These are phyloP conservation scores for Coreoperca whiteheadi DNA, from an alignment of 2,113 vertebrate species.

Conservation along the genomic window DNA sequence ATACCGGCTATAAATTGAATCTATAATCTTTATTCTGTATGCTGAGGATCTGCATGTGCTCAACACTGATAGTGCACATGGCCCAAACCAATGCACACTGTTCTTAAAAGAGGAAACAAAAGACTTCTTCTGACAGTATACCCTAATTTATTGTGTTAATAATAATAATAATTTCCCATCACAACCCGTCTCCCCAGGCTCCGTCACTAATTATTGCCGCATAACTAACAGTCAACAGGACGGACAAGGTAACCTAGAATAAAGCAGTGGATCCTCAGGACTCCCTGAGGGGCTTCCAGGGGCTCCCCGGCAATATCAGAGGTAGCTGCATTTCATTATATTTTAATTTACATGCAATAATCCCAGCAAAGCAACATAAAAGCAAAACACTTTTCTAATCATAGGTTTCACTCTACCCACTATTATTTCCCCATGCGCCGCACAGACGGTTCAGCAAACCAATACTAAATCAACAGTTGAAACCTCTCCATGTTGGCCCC, in stretches of 20 bases:
- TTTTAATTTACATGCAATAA: constrained; percentile 56
- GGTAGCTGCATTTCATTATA: constrained; percentile 54
- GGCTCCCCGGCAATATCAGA: constrained; percentile 30
- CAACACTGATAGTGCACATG: not conserved
- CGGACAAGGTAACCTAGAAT: not conserved
- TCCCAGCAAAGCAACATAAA: constrained; percentile 33
- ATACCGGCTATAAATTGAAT: not conserved
- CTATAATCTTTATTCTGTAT: too few species aligned
- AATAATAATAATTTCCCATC: not conserved
- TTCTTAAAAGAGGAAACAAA: not conserved
- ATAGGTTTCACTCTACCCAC: constrained; percentile 36
- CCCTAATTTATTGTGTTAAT: not conserved
- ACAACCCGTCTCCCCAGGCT: not conserved
- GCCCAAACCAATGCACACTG: not conserved
- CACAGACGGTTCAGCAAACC: constrained; percentile 33
- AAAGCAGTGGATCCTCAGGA: not conserved
- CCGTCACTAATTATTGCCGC: not conserved
- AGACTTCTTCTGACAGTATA: not conserved
- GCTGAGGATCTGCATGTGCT: not conserved
- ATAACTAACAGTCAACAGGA: not conserved
- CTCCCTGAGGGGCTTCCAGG: not conserved
- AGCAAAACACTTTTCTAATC: constrained; percentile 43
- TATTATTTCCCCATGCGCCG: constrained; percentile 44
- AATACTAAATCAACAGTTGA: constrained; percentile 45
- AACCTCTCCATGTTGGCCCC: constrained; percentile 17